These are phyloP conservation scores for Conomelus anceps DNA, from an alignment of 2,888 invertebrate genomes.

Conservation along the genomic window DNA sequence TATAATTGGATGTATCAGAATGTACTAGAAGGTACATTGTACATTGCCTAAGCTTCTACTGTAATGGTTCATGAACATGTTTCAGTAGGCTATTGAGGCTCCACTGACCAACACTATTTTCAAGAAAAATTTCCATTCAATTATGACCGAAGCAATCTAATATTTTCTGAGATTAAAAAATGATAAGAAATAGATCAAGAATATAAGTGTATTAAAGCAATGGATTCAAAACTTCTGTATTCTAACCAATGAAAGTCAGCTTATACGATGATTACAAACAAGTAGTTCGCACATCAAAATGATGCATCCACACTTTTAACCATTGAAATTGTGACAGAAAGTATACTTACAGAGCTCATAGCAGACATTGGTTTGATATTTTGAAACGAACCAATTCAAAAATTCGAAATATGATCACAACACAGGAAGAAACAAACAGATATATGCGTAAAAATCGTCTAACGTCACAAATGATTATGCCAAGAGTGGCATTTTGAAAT, in stretches of 20 bases:
- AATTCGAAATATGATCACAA: not conserved
- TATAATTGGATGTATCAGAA: not conserved
- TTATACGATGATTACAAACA: not conserved
- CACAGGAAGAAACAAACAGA: not conserved
- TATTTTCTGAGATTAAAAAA: not conserved
- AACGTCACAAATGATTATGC: constrained; percentile 7
- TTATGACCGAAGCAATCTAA: no score
- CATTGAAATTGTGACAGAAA: not conserved
- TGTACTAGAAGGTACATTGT: not conserved
- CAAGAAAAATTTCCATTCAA: no score
- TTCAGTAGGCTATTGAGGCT: not conserved
- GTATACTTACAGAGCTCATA: constrained; percentile 4
- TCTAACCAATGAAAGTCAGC: not conserved
- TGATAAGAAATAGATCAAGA: not conserved
- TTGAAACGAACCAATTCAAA: not conserved
- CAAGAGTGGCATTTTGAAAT: constrained; percentile 18
- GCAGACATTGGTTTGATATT: not conserved
- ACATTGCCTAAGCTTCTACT: not conserved
- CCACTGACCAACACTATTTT: not conserved
- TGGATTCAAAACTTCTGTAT: not conserved
- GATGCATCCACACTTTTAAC: not conserved
- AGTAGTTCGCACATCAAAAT: not conserved
- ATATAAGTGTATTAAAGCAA: not conserved
- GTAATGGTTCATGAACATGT: not conserved
- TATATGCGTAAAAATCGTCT: not conserved